phyloP scores from a whole-genome alignment of 2,888 invertebrate species.

The Oligia fasciuncula region DNA sequence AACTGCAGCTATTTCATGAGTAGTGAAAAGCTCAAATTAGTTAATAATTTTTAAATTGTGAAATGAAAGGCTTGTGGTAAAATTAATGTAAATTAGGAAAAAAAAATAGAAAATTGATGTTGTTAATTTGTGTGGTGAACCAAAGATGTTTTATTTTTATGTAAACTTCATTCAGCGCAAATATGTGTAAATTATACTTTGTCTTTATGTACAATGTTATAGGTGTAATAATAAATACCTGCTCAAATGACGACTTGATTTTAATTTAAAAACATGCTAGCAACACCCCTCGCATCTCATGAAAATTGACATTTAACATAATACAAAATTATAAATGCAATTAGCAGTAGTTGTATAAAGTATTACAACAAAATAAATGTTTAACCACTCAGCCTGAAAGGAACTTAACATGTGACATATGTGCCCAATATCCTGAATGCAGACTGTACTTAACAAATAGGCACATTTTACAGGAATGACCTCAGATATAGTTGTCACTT shows the following conservation, averaged over 20 bases:
- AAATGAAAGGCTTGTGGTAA: conserved; percentile 82
- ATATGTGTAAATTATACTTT: conserved; percentile 82
- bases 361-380: conserved; percentile 18
- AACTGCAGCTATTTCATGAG: conserved; percentile 76
- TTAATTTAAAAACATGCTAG: conserved; percentile 51
- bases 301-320: conserved; percentile 6
- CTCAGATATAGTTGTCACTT: neutral
- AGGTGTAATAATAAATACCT: conserved; percentile 87
- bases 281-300: neutral
- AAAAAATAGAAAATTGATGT: conserved; percentile 82
- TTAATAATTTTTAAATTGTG: conserved; percentile 77
- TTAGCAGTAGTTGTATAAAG: conserved; percentile 2
- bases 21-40: conserved; percentile 80
- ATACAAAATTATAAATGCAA: conserved; percentile 37
- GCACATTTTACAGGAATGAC: neutral
- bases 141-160: conserved; percentile 89
- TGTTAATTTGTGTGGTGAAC: conserved; percentile 86
- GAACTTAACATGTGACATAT: neutral
- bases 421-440: neutral
- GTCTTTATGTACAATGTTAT: conserved; percentile 85
- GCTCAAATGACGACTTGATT: conserved; percentile 77
- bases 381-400: neutral
- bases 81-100: conserved; percentile 67
- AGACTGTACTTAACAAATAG: neutral
- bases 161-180: conserved; percentile 83